Percentiles rank a stretch among this genome's conserved stretches.
Evolutionary conservation across 2,888 invertebrate genomes (phyloP).

Genomic region (Lobophora halterata): DNA sequence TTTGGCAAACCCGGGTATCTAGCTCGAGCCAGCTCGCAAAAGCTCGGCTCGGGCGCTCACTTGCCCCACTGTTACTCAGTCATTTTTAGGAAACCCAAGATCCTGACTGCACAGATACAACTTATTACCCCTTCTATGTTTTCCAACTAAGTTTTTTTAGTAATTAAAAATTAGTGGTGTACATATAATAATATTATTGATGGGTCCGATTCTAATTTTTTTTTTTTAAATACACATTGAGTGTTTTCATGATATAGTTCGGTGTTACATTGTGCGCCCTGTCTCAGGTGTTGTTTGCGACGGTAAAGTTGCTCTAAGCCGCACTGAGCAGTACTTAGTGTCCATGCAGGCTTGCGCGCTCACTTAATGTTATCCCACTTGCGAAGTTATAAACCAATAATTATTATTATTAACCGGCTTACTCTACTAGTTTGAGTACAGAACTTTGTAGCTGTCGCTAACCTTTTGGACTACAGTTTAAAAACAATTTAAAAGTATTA

Average conservation of each 20-base stretch:
- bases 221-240: conserved; percentile 8
- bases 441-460: conserved; percentile 7
- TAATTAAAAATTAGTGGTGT: too few relatives aligned
- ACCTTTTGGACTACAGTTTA: conserved; percentile 7
- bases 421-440: conserved; percentile 14
- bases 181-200: too few relatives aligned
- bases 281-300: conserved; percentile 67
- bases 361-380: conserved; percentile 57
- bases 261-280: conserved; percentile 45
- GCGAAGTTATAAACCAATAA: conserved; percentile 46
- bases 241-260: conserved; percentile 22
- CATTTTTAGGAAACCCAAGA: too few relatives aligned
- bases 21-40: too few relatives aligned
- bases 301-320: conserved; percentile 72
- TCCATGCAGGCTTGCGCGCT: conserved; percentile 54
- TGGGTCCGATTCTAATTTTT: too few relatives aligned
- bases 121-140: too few relatives aligned
- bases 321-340: conserved; percentile 61
- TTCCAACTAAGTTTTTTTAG: too few relatives aligned
- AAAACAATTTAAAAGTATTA: conserved; percentile 6
- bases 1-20: too few relatives aligned
- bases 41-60: too few relatives aligned
- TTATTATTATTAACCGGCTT: conserved; percentile 37
- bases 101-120: too few relatives aligned
- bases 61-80: too few relatives aligned